Percentiles rank a stretch among this genome's conserved stretches.
phyloP scores from a whole-genome alignment of 2,797 vertebrate species.

The Scarus forsteni region DNA sequence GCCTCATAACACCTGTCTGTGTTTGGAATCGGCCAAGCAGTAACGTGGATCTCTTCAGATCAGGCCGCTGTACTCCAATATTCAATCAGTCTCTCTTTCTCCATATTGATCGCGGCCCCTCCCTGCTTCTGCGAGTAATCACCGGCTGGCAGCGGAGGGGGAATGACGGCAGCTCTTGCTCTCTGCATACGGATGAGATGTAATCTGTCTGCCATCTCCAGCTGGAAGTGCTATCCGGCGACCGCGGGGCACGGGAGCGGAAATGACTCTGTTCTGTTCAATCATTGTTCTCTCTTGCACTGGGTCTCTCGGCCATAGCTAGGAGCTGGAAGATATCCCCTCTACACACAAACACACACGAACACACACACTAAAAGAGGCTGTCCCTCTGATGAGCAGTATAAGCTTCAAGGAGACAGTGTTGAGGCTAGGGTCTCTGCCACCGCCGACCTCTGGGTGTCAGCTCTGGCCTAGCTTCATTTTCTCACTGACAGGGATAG shows the following conservation, averaged over 20 bases:
- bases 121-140: constrained; percentile 65
- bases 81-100: constrained; percentile 63
- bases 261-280: constrained; percentile 68
- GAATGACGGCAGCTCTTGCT: constrained; percentile 48
- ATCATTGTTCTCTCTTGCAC: constrained; percentile 51
- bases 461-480: constrained; percentile 5
- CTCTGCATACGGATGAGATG: constrained; percentile 74
- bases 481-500: constrained; percentile 25
- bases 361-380: constrained; percentile 11
- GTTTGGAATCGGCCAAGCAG: constrained; percentile 40
- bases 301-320: constrained; percentile 25
- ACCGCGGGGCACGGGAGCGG: constrained; percentile 50
- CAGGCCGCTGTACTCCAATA: constrained; percentile 38
- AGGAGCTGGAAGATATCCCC: constrained; percentile 18
- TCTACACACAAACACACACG: constrained; percentile 18
- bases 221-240: constrained; percentile 57
- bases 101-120: constrained; percentile 66
- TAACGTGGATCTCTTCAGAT: constrained; percentile 57
- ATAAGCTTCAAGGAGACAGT: constrained; percentile 5
- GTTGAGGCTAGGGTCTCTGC: constrained; percentile 6
- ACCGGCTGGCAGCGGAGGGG: constrained; percentile 50
- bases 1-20: constrained; percentile 37
- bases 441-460: constrained; percentile 9
- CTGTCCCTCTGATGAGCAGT: constrained; percentile 20
- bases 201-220: constrained; percentile 69